Evolutionary conservation across 2,888 invertebrate genomes (phyloP), one percentile per base, ranked within the genome.

Genomic region (Blomia tropicalis): DNA sequence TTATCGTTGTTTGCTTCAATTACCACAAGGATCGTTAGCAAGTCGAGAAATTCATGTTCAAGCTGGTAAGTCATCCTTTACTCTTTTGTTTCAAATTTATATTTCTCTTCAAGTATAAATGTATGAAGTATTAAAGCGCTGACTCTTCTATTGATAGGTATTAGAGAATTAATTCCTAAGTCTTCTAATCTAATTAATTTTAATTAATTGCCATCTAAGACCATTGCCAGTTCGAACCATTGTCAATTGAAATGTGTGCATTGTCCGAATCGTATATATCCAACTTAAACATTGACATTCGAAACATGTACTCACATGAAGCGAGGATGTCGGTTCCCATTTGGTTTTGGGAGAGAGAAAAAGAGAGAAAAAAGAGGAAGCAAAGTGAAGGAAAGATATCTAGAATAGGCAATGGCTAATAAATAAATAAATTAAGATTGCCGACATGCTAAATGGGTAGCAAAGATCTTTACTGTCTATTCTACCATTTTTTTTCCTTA

Each of bases 221-320:
- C n/a, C n/a, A n/a, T n/a, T n/a, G n/a, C n/a, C n/a, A n/a, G n/a
- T n/a, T n/a, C n/a, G n/a, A n/a, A 11, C 51, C 22, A 47, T 41
- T n/a, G 14, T 47, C 51, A 47, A 47, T 47, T 47, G 51, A 11
- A 7, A 47, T 47, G 7, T 47, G 51, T 47, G 51, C 51, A 11
- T n/a, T n/a, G n/a, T n/a, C n/a, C n/a, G n/a, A n/a, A n/a, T n/a
- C n/a, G n/a, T n/a, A n/a, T n/a, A n/a, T n/a, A n/a, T n/a, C n/a
- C n/a, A n/a, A n/a, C n/a, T n/a, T n/a, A n/a, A n/a, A n/a, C 7
- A 47, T 47, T 47, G 51, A 47, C 51, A 47, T 47, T 47, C 51
- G 51, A 47, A n/a, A 47, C 51, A 47, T 19, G 22, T 11, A n/a
- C 22, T 47, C 14, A 41, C 14, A 41, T 14, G n/a, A 41, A 41